These are phyloP conservation scores for Perdita meconis DNA, from an alignment of 2,888 invertebrate genomes.

Conservation along the genomic window DNA sequence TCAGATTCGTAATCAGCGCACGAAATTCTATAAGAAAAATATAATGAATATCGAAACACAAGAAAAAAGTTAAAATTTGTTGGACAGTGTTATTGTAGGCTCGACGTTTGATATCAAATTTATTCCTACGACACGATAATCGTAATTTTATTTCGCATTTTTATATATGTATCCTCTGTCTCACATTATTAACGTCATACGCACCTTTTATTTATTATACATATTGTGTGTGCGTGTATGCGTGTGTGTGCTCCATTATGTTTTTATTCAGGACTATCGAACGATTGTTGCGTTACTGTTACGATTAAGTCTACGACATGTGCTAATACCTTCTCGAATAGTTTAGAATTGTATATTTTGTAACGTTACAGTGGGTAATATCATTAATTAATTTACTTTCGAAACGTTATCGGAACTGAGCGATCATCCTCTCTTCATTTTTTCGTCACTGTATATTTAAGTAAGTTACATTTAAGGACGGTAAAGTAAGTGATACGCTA, in stretches of 20 bases:
- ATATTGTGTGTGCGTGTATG: slow-evolving; percentile 19
- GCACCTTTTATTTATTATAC: slow-evolving; percentile 57
- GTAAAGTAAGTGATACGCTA: slow-evolving; percentile 44
- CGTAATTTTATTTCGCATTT: slow-evolving; percentile 44
- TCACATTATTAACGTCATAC: slow-evolving; percentile 19
- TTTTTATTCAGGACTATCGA: slow-evolving; percentile 26
- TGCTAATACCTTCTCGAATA: slow-evolving; percentile 36
- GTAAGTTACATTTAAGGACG: slow-evolving; percentile 43
- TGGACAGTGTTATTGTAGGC: too few relatives aligned
- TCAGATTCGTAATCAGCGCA: too few relatives aligned
- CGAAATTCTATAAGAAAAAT: too few relatives aligned
- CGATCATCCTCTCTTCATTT: slow-evolving; percentile 15
- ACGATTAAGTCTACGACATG: slow-evolving; percentile 20
- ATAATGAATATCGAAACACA: too few relatives aligned
- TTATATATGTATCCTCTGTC: slow-evolving; percentile 21
- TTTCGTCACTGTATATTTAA: slow-evolving; percentile 43
- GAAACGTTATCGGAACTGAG: slow-evolving; percentile 27
- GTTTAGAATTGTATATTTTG: slow-evolving; percentile 43
- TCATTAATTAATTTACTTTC: slow-evolving; percentile 27
- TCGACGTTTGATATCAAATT: slow-evolving; percentile 64
- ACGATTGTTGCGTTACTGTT: slow-evolving; percentile 37
- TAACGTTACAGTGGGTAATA: slow-evolving; percentile 35
- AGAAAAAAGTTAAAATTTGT: too few relatives aligned
- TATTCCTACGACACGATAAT: slow-evolving; percentile 46
- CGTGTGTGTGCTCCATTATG: slow-evolving; percentile 18